phyloP scores from a whole-genome alignment of 2,113 vertebrate genomes.

The Grammomys surdaster region DNA sequence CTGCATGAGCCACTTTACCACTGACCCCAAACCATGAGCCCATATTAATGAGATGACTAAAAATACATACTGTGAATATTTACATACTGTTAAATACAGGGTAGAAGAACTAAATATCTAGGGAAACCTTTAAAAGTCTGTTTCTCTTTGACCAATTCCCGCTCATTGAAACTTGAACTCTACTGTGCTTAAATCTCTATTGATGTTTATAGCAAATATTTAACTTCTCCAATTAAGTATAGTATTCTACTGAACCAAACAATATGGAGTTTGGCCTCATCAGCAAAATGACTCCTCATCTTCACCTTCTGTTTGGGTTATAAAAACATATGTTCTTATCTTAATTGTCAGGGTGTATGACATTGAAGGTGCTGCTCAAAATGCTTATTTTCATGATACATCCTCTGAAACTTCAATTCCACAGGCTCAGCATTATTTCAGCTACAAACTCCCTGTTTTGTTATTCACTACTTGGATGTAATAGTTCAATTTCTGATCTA shows the following conservation, averaged over 20 bases:
- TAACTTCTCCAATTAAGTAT: conserved; percentile 16
- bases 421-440: conserved; percentile 66
- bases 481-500: neutral
- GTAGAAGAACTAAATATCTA: neutral
- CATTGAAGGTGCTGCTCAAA: conserved; percentile 53
- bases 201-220: conserved; percentile 48
- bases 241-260: neutral
- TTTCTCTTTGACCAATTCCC: neutral
- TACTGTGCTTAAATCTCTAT: neutral
- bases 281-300: conserved; percentile 24
- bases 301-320: conserved; percentile 54
- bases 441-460: conserved; percentile 55
- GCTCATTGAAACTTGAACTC: neutral
- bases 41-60: neutral
- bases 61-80: conserved; percentile 5
- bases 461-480: conserved; percentile 53
- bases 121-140: neutral
- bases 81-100: neutral
- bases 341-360: conserved; percentile 4
- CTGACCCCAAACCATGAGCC: neutral
- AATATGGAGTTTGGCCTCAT: conserved; percentile 15
- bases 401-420: conserved; percentile 69
- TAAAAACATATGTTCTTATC: conserved; percentile 37
- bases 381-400: conserved; percentile 60
- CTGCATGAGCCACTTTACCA: neutral